Evolutionary conservation across 2,797 vertebrate genomes (phyloP).

Genomic region (Apodemus agrarius): DNA sequence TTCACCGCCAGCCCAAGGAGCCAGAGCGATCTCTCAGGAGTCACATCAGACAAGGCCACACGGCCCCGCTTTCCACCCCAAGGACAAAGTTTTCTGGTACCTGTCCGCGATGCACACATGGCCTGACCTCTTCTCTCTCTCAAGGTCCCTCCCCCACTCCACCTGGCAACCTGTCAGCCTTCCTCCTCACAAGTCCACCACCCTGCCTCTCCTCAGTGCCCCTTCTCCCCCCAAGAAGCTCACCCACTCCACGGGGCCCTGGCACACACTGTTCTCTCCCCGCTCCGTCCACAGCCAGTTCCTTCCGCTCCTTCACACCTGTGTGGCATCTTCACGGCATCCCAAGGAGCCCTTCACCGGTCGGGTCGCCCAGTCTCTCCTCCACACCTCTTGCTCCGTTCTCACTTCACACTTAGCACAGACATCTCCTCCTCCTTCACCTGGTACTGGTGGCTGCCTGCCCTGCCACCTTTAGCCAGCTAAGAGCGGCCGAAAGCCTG

Average conservation of each 20-base stretch:
- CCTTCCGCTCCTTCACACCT: not conserved
- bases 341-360: not conserved
- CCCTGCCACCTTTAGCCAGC: too few relatives aligned
- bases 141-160: too few relatives aligned
- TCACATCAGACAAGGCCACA: not conserved
- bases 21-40: not conserved
- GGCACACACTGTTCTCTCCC: not conserved
- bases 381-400: not conserved
- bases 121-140: not conserved
- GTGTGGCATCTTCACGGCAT: not conserved
- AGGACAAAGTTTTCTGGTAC: not conserved
- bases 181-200: accelerated
- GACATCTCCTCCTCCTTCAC: not conserved
- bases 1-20: not conserved
- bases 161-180: not conserved
- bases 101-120: not conserved
- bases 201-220: not conserved
- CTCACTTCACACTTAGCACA: not conserved
- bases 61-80: not conserved
- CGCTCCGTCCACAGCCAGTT: not conserved
- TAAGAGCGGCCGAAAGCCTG: not conserved
- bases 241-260: not conserved
- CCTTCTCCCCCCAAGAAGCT: not conserved
- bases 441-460: too few relatives aligned
- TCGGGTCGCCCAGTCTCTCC: not conserved